A percentile compares a stretch with the other conserved stretches of the same genome.
These are phyloP conservation scores for Limnephilus marmoratus DNA, from an alignment of 2,888 invertebrate genomes.

Conservation along the genomic window DNA sequence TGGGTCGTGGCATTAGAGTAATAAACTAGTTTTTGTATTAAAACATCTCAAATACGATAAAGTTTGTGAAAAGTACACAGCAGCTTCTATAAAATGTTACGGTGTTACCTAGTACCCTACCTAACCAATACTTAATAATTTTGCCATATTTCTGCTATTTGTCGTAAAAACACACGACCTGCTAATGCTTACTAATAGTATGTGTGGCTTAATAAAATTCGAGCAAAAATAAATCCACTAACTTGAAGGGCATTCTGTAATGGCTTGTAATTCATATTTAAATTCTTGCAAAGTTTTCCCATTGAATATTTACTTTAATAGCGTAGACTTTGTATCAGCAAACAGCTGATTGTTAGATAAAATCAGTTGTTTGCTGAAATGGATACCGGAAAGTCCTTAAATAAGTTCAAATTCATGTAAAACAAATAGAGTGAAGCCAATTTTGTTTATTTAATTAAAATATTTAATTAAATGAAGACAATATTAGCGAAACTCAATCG, in stretches of 20 bases:
- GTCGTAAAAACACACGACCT: background rate
- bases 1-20: too few species aligned
- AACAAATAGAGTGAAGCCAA: background rate
- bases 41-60: background rate
- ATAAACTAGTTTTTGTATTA: too few species aligned
- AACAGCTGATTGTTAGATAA: background rate
- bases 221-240: background rate
- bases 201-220: background rate
- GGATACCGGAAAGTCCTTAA: background rate
- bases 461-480: too few species aligned
- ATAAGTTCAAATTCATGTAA: background rate
- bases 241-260: background rate
- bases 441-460: background rate
- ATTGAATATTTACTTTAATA: background rate
- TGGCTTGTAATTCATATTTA: background rate
- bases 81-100: background rate
- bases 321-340: background rate
- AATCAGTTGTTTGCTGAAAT: background rate
- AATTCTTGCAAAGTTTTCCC: background rate
- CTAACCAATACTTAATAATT: background rate
- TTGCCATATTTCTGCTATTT: background rate
- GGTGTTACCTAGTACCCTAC: too few species aligned
- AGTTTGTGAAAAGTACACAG: background rate
- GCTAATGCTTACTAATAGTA: background rate
- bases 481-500: too few species aligned